These are phyloP conservation scores for Perodicticus potto DNA, from an alignment of 2,797 vertebrate genomes.

Conservation along the genomic window DNA sequence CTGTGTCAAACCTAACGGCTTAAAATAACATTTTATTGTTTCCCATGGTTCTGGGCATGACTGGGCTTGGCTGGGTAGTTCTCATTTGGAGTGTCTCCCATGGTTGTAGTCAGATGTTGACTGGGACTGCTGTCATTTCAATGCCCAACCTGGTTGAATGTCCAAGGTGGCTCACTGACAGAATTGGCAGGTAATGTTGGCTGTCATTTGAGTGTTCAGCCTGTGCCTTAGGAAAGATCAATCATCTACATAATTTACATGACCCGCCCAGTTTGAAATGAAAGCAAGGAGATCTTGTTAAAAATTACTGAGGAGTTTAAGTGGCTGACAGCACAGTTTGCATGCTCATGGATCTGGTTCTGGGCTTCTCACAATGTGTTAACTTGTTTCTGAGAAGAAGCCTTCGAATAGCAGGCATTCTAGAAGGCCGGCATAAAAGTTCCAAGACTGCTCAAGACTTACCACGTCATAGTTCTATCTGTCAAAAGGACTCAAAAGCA, in stretches of 20 bases:
- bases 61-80: neutral
- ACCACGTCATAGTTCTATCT: neutral
- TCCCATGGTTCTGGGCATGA: neutral
- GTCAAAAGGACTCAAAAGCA: neutral
- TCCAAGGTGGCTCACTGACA: neutral
- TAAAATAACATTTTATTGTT: neutral
- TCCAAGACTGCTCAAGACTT: neutral
- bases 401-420: neutral
- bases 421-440: neutral
- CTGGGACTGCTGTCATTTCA: neutral
- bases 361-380: neutral
- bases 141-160: neutral
- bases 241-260: neutral
- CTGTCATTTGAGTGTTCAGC: neutral
- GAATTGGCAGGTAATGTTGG: neutral
- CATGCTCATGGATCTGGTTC: neutral
- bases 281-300: neutral
- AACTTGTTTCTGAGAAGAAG: neutral
- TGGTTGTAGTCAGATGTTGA: neutral
- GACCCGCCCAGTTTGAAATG: neutral
- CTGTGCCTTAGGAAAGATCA: neutral
- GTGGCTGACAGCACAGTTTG: neutral
- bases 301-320: neutral
- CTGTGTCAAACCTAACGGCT: neutral
- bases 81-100: neutral